Percentiles rank a stretch among this genome's conserved stretches.
These are phyloP conservation scores for Dicaeum eximium DNA, from an alignment of 2,113 vertebrate genomes.

Conservation along the genomic window DNA sequence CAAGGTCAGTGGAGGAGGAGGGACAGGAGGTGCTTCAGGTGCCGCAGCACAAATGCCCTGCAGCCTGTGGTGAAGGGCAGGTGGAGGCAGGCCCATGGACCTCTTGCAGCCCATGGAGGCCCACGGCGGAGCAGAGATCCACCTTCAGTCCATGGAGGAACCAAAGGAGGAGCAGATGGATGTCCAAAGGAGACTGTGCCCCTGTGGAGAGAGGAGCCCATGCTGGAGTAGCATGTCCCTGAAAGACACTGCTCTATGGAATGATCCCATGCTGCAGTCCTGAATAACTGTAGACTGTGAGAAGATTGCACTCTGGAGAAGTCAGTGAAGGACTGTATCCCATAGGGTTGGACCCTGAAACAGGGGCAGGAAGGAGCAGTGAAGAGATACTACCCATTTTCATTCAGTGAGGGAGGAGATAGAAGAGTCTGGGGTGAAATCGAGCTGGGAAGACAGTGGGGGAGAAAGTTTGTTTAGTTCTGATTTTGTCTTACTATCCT, in stretches of 20 bases:
- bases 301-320: background rate
- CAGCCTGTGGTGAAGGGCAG: background rate
- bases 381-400: background rate
- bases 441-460: background rate
- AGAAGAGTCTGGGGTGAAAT: background rate
- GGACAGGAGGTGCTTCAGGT: fast-evolving
- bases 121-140: fast-evolving
- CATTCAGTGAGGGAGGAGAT: fast-evolving
- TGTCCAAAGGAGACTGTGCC: background rate
- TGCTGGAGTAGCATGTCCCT: background rate
- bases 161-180: background rate
- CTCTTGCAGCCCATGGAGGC: background rate
- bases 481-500: background rate
- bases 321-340: background rate
- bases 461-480: background rate
- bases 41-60: fast-evolving
- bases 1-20: background rate
- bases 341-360: background rate
- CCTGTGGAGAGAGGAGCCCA: background rate
- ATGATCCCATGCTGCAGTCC: background rate
- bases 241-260: background rate
- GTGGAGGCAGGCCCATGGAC: background rate
- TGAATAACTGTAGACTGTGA: background rate
- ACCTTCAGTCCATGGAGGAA: background rate
- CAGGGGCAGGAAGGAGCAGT: background rate